A percentile compares a stretch with the other conserved stretches of the same genome.
These are phyloP conservation scores for Saccostrea echinata DNA, from an alignment of 1,140 invertebrate genomes.

Conservation along the genomic window DNA sequence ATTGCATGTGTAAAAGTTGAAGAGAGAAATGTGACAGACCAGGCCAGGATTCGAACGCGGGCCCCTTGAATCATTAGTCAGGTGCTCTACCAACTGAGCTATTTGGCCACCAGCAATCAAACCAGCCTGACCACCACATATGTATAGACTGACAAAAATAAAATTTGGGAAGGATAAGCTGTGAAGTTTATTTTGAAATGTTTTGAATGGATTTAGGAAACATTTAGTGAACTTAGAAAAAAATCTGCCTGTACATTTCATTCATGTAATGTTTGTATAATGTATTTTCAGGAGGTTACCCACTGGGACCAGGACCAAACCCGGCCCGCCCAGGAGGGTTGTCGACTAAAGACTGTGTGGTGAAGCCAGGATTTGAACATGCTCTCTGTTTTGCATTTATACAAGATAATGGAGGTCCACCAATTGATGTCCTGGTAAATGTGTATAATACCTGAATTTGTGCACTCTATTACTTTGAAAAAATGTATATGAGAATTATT, in stretches of 20 bases:
- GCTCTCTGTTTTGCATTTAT: conserved; percentile 75
- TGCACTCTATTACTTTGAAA: too few relatives aligned
- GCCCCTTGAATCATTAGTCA: not conserved
- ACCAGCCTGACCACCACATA: too few relatives aligned
- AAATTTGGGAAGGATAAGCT: too few relatives aligned
- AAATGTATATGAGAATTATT: too few relatives aligned
- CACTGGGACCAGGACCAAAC: conserved; percentile 61
- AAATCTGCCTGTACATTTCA: not conserved
- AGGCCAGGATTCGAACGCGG: too few relatives aligned
- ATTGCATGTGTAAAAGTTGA: too few relatives aligned
- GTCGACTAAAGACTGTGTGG: conserved; percentile 69
- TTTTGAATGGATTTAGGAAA: too few relatives aligned
- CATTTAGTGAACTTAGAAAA: not conserved
- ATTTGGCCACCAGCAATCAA: not conserved
- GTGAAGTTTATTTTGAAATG: too few relatives aligned
- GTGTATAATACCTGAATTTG: not conserved
- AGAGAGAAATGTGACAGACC: too few relatives aligned
- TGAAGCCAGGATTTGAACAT: conserved; percentile 61
- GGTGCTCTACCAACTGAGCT: not conserved
- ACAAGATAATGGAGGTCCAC: conserved; percentile 74
- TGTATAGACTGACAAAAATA: too few relatives aligned
- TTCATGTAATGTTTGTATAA: not conserved
- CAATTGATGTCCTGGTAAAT: conserved; percentile 42
- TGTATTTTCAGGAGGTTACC: conserved; percentile 67
- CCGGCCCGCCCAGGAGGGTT: conserved; percentile 68